A percentile compares a stretch with the other conserved stretches of the same genome.
Conservation (phyloP, 2,113 vertebrate genomes). For the Elachura formosa region DNA sequence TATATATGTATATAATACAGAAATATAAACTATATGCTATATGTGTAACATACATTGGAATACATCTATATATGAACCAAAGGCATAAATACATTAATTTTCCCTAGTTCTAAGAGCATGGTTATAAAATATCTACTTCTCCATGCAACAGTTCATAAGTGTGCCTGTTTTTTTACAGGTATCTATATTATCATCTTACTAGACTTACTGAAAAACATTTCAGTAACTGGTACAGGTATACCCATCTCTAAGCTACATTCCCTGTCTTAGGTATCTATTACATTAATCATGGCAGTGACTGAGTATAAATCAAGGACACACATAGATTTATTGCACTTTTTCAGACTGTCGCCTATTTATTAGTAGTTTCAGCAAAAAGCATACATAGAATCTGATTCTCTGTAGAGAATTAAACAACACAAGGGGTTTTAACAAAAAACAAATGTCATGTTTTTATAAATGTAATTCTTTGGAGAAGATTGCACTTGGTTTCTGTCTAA, state of each 20-base stretch:
- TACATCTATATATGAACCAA: not conserved
- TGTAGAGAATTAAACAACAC: not conserved
- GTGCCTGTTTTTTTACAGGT: not conserved
- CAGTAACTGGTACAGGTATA: not conserved
- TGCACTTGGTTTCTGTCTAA: not conserved
- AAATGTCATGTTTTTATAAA: not conserved
- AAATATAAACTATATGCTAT: not conserved
- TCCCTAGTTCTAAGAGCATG: not conserved
- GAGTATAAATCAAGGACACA: not conserved
- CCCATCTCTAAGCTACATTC: not conserved
- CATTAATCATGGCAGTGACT: not conserved
- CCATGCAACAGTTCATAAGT: not conserved
- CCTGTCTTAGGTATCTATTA: not conserved
- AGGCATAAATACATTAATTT: not conserved
- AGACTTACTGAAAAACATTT: not conserved
- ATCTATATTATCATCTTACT: not conserved
- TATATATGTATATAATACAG: not conserved
- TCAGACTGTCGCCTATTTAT: not conserved
- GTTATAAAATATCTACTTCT: not conserved
- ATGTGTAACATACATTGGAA: not conserved
- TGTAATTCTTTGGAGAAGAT: not conserved
- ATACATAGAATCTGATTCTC: not conserved
- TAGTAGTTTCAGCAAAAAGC: not conserved
- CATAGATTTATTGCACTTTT: not conserved
- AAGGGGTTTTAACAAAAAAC: accelerated